Evolutionary conservation across 2,888 invertebrate species (phyloP).

Genomic region (Myathropa florea): DNA sequence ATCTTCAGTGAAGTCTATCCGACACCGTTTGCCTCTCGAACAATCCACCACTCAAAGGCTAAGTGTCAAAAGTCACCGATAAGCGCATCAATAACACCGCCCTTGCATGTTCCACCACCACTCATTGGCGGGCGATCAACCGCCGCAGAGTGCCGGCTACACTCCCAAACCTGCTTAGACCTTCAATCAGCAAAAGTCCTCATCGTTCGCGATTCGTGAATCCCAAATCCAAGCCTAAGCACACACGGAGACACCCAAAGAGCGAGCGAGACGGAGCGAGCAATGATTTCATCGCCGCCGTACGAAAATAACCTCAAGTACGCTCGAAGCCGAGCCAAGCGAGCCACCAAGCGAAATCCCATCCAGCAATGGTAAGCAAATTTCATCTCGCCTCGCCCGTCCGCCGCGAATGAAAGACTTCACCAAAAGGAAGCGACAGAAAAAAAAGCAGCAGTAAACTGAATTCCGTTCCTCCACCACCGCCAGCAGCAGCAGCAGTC

Average conservation of each 20-base stretch:
- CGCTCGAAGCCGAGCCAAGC: conserved; percentile 5
- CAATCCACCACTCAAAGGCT: no score
- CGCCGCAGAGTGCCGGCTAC: no score
- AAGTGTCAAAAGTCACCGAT: no score
- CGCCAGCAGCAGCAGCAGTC: not conserved
- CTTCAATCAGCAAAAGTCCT: not conserved
- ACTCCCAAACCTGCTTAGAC: not conserved
- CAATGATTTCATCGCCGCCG: conserved; percentile 31
- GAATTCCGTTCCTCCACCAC: not conserved
- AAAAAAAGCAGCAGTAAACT: not conserved
- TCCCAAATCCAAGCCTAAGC: not conserved
- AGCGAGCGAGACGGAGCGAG: not conserved
- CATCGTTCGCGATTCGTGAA: not conserved
- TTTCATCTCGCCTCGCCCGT: not conserved
- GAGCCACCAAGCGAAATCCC: not conserved
- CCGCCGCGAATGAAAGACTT: not conserved
- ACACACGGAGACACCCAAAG: not conserved
- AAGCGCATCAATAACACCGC: no score
- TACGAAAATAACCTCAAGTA: conserved; percentile 55
- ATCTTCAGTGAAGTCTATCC: no score
- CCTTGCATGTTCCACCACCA: no score
- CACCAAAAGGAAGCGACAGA: not conserved
- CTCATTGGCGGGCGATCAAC: no score
- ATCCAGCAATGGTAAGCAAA: not conserved
- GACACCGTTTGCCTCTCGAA: no score